These are phyloP conservation scores for Orthosia gothica DNA, from an alignment of 2,888 invertebrate genomes.

Conservation along the genomic window DNA sequence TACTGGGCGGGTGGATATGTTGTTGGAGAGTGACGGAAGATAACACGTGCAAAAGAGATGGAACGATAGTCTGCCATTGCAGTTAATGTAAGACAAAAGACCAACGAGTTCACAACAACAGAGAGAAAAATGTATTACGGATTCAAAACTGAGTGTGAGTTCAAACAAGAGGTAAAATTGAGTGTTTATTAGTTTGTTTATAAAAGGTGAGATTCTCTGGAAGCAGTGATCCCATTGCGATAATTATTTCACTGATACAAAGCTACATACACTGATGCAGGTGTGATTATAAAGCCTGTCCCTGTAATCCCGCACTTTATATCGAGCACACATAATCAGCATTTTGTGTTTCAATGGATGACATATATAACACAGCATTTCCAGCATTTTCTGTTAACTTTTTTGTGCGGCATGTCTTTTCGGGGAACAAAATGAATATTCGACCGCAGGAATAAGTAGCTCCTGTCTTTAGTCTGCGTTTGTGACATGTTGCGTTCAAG, in stretches of 20 bases:
- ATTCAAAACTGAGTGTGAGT: no score
- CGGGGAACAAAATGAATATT: no score
- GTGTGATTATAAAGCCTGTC: not conserved
- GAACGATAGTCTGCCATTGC: not conserved
- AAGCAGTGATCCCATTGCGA: not conserved
- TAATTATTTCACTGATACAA: not conserved
- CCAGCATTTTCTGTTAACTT: no score
- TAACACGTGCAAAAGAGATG: constrained; percentile 5
- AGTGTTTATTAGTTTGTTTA: not conserved
- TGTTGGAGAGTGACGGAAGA: constrained; percentile 5
- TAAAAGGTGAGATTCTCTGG: not conserved
- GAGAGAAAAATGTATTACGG: no score
- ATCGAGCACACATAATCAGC: not conserved
- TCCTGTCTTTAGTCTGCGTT: no score
- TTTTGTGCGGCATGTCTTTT: no score
- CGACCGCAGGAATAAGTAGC: no score
- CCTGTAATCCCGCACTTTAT: not conserved
- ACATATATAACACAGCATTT: no score
- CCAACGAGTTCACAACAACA: not conserved
- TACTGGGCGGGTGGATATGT: not conserved
- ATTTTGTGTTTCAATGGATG: no score
- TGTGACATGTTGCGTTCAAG: no score
- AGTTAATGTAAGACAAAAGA: not conserved
- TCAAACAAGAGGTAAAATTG: not conserved
- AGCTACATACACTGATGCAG: not conserved